phyloP scores from a whole-genome alignment of 2,888 invertebrate species.

The Dinocampus coccinellae region DNA sequence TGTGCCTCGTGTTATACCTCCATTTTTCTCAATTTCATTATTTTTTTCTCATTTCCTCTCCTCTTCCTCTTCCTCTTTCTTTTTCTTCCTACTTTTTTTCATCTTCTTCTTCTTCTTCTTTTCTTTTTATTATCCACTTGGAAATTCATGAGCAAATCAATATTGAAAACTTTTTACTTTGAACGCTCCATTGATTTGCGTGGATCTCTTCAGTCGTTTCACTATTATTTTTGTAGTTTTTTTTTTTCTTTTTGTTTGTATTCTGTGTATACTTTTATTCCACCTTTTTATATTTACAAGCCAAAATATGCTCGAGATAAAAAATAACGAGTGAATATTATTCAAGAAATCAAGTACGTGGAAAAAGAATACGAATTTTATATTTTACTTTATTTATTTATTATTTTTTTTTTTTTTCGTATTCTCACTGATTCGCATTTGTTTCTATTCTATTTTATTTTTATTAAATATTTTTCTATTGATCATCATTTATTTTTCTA shows the following conservation, averaged over 20 bases:
- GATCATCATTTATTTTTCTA: no score
- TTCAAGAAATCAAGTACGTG: neutral
- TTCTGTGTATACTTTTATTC: no score
- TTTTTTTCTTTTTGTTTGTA: neutral
- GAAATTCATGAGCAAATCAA: constrained; percentile 20
- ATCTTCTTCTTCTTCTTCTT: neutral
- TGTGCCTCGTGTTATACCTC: neutral
- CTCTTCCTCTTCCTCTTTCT: no score
- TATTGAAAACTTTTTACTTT: constrained; percentile 15
- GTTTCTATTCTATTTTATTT: no score
- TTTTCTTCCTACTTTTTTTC: neutral
- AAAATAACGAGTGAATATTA: neutral
- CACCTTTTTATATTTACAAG: no score
- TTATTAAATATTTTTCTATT: neutral
- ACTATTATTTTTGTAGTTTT: neutral
- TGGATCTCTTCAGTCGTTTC: neutral
- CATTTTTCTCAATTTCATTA: no score
- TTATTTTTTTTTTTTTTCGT: neutral
- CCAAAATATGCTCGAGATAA: neutral
- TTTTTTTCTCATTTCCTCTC: no score
- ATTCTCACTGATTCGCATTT: neutral
- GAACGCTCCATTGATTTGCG: constrained; percentile 12
- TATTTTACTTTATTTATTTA: neutral
- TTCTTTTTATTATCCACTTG: constrained; percentile 11
- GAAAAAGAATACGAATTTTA: neutral